These are phyloP conservation scores for Sebastiscus albofasciatus DNA, from an alignment of 2,797 vertebrate genomes.

Conservation along the genomic window DNA sequence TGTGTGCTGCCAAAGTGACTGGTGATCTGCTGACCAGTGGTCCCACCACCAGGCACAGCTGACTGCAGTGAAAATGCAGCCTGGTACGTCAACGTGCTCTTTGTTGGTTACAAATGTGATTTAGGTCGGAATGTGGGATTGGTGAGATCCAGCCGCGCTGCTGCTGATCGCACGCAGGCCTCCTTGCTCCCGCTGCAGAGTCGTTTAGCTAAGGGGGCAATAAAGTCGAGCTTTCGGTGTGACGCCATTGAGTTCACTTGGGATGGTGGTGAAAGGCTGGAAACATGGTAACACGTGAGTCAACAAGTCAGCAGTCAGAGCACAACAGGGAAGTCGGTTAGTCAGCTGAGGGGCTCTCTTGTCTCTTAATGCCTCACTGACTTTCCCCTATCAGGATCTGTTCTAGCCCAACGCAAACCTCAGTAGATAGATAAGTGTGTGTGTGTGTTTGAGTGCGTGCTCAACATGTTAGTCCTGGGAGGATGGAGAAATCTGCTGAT, in stretches of 20 bases:
- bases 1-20: conserved; percentile 47
- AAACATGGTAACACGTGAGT: conserved; percentile 55
- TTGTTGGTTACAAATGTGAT: conserved; percentile 78
- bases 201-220: conserved; percentile 41
- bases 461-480: conserved; percentile 44
- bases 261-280: conserved; percentile 44
- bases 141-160: conserved; percentile 36
- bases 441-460: conserved; percentile 21
- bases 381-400: conserved; percentile 45
- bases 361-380: conserved; percentile 81
- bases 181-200: conserved; percentile 44
- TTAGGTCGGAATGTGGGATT: conserved; percentile 71
- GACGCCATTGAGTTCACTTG: conserved; percentile 48
- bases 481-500: conserved; percentile 64
- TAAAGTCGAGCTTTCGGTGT: conserved; percentile 50
- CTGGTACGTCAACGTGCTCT: conserved; percentile 56
- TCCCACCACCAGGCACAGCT: conserved; percentile 50
- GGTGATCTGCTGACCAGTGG: conserved; percentile 61
- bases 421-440: conserved; percentile 47
- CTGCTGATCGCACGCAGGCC: conserved; percentile 44
- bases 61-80: conserved; percentile 49
- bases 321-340: conserved; percentile 40
- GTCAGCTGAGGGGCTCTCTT: conserved; percentile 69
- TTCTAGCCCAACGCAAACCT: conserved; percentile 54
- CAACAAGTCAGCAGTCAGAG: conserved; percentile 43